phyloP scores from a whole-genome alignment of 2,888 invertebrate genomes.

The Amaurobius ferox region DNA sequence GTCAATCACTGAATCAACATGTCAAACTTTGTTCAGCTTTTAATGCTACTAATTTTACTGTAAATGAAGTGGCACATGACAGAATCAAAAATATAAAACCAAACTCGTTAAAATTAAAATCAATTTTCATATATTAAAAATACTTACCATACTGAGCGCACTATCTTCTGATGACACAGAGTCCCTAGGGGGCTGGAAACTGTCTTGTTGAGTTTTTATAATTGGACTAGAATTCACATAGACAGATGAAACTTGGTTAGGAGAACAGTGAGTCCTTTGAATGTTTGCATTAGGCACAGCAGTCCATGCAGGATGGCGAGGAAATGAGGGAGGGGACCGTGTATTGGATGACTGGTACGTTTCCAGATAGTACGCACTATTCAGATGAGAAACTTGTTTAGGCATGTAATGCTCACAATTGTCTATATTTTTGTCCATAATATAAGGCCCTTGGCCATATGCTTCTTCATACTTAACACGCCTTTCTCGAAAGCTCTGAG shows the following conservation, averaged over 20 bases:
- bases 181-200: conserved; percentile 60
- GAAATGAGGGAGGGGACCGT: conserved; percentile 59
- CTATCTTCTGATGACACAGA: conserved; percentile 73
- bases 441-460: conserved; percentile 27
- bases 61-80: no score
- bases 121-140: no score
- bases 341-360: conserved; percentile 33
- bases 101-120: no score
- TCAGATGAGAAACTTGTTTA: conserved; percentile 45
- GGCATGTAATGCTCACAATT: conserved; percentile 29
- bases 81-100: no score
- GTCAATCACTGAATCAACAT: no score
- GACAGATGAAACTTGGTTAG: conserved; percentile 36
- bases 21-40: no score
- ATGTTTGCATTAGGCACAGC: conserved; percentile 64
- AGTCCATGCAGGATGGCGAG: conserved; percentile 67
- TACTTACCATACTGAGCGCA: conserved; percentile 66
- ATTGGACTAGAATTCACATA: conserved; percentile 69
- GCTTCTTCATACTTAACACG: conserved; percentile 54
- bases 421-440: conserved; percentile 23
- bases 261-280: conserved; percentile 63
- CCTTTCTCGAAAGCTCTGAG: conserved; percentile 66
- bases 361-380: conserved; percentile 67
- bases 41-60: no score
- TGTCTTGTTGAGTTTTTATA: conserved; percentile 66